Conservation (phyloP, 2,888 invertebrate species). For the Temnothorax unifasciatus region DNA sequence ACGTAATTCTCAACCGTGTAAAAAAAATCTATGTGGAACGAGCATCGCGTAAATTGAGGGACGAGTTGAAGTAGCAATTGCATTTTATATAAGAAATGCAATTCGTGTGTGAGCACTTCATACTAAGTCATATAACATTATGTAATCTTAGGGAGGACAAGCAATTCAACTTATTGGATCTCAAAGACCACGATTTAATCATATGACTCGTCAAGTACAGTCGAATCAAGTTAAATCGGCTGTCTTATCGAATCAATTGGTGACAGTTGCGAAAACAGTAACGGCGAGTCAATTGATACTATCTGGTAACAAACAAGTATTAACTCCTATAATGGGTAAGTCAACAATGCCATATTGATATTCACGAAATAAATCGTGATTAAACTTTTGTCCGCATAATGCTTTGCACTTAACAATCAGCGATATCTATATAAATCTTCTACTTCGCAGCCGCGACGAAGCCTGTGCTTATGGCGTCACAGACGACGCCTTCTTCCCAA, state of each 20-base stretch:
- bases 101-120: neutral
- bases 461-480: slow-evolving; percentile 85
- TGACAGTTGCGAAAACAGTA: slow-evolving; percentile 84
- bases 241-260: slow-evolving; percentile 84
- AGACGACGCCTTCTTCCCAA: slow-evolving; percentile 83
- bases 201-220: slow-evolving; percentile 84
- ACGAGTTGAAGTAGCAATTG: neutral
- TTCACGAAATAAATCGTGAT: neutral
- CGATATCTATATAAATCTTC: slow-evolving; percentile 7
- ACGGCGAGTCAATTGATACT: slow-evolving; percentile 84
- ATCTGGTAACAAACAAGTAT: slow-evolving; percentile 85
- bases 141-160: slow-evolving; percentile 79
- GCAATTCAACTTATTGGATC: slow-evolving; percentile 85
- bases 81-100: neutral
- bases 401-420: neutral
- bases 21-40: too few relatives aligned
- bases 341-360: slow-evolving; percentile 8
- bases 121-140: neutral
- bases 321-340: slow-evolving; percentile 85
- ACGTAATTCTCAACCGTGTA: too few relatives aligned
- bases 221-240: slow-evolving; percentile 83
- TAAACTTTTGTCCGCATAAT: neutral
- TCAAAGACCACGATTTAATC: slow-evolving; percentile 85
- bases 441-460: slow-evolving; percentile 80
- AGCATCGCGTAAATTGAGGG: too few relatives aligned